These are phyloP conservation scores for Scytalopus superciliaris DNA, from an alignment of 2,113 vertebrate genomes.

Conservation along the genomic window DNA sequence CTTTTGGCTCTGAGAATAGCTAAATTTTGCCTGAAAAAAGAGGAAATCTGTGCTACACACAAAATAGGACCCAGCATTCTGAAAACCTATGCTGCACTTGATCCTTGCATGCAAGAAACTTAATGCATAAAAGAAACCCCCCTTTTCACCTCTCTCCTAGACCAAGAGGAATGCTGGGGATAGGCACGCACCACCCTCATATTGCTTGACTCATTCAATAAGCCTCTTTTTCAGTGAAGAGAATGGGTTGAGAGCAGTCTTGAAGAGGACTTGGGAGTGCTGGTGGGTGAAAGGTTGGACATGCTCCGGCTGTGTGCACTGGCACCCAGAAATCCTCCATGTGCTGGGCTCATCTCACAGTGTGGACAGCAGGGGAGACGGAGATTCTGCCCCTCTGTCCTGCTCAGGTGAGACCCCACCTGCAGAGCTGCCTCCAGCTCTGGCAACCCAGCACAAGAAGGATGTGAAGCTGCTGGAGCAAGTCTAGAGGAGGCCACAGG, in stretches of 20 bases:
- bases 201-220: background rate
- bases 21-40: background rate
- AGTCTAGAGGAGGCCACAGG: background rate
- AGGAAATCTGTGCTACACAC: background rate
- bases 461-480: background rate
- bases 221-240: background rate
- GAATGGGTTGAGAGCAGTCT: background rate
- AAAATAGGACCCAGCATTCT: background rate
- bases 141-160: background rate
- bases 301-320: background rate
- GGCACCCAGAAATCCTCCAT: background rate
- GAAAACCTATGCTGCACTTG: background rate
- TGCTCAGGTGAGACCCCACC: accelerated
- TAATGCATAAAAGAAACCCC: background rate
- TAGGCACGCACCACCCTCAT: background rate
- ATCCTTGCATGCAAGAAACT: background rate
- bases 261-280: background rate
- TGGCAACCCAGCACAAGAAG: background rate
- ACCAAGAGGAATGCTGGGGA: background rate
- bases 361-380: background rate
- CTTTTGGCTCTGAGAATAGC: background rate
- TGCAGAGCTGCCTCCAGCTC: background rate
- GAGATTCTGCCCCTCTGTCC: background rate
- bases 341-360: background rate
- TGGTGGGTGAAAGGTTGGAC: background rate